Conservation (phyloP, 2,888 invertebrate species). For the Tribolium freemani region DNA sequence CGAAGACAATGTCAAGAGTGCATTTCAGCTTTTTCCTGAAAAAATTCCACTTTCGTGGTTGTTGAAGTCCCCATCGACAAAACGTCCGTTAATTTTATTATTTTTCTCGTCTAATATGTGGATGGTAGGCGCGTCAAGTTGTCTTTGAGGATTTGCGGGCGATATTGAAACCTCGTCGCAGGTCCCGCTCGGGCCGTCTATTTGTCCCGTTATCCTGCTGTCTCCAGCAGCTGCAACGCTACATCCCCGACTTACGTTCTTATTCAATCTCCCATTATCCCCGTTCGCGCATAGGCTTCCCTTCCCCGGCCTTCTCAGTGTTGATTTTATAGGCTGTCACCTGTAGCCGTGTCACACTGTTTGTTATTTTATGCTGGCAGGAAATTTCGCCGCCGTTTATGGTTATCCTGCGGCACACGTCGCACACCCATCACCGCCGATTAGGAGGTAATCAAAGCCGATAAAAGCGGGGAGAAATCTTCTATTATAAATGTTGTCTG, state of each 20-base stretch:
- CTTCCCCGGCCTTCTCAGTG: conserved; percentile 42
- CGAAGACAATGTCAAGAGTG: too few relatives aligned
- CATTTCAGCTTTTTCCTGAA: too few relatives aligned
- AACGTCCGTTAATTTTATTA: conserved; percentile 4
- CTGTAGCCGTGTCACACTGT: conserved; percentile 61
- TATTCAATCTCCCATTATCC: conserved; percentile 66
- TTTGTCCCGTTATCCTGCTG: conserved; percentile 58
- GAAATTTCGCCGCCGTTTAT: conserved; percentile 31
- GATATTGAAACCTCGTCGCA: conserved; percentile 43
- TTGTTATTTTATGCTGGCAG: conserved; percentile 57
- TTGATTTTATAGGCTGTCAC: conserved; percentile 64
- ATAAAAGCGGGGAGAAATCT: neutral
- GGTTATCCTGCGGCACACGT: conserved; percentile 10
- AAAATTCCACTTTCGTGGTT: too few relatives aligned
- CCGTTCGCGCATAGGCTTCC: conserved; percentile 52
- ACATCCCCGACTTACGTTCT: conserved; percentile 59
- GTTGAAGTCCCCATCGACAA: neutral
- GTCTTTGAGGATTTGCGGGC: conserved; percentile 43
- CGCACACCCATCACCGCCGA: neutral
- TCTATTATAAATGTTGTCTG: too few relatives aligned
- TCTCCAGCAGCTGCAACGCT: conserved; percentile 51
- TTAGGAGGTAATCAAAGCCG: neutral
- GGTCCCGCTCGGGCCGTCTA: conserved; percentile 56
- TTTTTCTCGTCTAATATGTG: conserved; percentile 9
- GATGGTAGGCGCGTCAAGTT: conserved; percentile 29